Evolutionary conservation across 2,113 vertebrate genomes (phyloP), one percentile per base, ranked within the genome.

Genomic region (Sorex fumeus): DNA sequence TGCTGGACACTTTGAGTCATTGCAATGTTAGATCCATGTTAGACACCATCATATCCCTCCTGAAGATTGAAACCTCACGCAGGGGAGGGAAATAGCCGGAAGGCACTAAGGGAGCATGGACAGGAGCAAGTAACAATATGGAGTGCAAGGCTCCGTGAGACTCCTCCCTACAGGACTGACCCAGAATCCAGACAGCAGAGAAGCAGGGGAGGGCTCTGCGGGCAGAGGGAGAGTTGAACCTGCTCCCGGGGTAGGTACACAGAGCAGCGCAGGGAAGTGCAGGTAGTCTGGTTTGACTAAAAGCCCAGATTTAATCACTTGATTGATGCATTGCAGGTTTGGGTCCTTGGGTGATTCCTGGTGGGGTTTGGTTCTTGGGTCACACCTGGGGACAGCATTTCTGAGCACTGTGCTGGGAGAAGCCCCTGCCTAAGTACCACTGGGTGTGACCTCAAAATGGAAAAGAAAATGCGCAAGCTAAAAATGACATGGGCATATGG

Each of bases 161-260:
- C 84, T 84, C 74, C 25, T 70, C 84, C 88, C 76, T 57, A 60
- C 40, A 76, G 87, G 66, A 28, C 0, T 50, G 36, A 91, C 57
- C 74, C 69, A 85, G 84, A 81, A 43, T 57, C 12, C 70, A 66
- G 45, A 50, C 15, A 74, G 76, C 19, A n/a, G 66, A 89, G 69
- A 84, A 85, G 47, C 16, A 27, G 64, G 19, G 50, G 60, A 87
- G 87, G 57, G 21, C 47, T 12, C 47, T 50, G 47, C 47, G 57
- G 57, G 57, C 57, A 60, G 57, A 60, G 57, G 16, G 57, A 60
- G 3, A 18, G 19, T 60, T 18, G 57, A 60, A 18, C 21, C 18
- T 19, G 57, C 15, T 60, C 47, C 9, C 47, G 18, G 21, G 57
- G 57, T 23, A 60, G 57, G 19, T 16, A 60, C 18, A 23, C 57